phyloP scores from a whole-genome alignment of 2,113 vertebrate species.

The Cebus imitator region DNA sequence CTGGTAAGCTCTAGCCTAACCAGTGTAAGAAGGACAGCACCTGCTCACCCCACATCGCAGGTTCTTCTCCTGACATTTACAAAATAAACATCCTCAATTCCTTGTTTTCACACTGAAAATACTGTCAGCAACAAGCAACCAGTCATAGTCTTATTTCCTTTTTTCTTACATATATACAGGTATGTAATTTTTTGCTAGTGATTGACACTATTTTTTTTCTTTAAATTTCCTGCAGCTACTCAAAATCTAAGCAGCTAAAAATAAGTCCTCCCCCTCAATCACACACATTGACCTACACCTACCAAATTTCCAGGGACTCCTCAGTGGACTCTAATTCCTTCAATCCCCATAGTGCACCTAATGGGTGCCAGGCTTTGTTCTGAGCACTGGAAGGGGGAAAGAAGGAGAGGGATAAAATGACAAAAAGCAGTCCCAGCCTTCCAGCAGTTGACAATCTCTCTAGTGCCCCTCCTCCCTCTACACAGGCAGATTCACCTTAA shows the following conservation, averaged over 20 bases:
- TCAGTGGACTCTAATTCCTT: not conserved
- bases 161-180: not conserved
- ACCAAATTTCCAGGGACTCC: not conserved
- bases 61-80: not conserved
- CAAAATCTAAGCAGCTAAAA: not conserved
- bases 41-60: not conserved
- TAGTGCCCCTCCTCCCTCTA: not conserved
- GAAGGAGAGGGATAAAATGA: not conserved
- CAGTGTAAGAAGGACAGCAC: not conserved
- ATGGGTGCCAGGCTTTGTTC: not conserved
- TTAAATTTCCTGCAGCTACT: not conserved
- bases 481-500: not conserved
- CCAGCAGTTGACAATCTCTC: not conserved
- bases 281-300: not conserved
- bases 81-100: conserved; percentile 40
- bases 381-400: not conserved
- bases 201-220: conserved; percentile 5
- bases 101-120: conserved; percentile 20
- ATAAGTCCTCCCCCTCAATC: not conserved
- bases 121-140: not conserved
- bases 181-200: not conserved
- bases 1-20: not conserved
- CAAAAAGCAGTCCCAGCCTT: not conserved
- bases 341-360: not conserved
- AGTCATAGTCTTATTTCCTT: not conserved